These are phyloP conservation scores for Microchrysa polita DNA, from an alignment of 2,888 invertebrate species.

Conservation along the genomic window DNA sequence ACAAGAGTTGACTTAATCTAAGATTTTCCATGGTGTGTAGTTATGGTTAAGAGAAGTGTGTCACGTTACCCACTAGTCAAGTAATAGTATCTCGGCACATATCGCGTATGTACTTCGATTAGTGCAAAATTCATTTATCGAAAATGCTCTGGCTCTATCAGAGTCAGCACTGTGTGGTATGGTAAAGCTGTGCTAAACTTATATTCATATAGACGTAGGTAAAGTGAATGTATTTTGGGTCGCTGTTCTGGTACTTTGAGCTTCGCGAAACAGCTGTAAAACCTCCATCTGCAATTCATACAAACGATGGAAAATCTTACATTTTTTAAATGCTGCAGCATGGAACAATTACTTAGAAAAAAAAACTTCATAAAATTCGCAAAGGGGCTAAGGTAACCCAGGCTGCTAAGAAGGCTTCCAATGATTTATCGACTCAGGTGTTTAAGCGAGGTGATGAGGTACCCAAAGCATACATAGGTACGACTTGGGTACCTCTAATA, in stretches of 20 bases:
- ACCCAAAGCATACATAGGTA: neutral
- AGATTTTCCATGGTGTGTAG: constrained; percentile 15
- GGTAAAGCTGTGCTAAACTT: neutral
- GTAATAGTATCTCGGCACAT: neutral
- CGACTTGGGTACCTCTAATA: neutral
- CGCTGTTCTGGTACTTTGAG: too few species aligned
- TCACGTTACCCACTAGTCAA: constrained; percentile 33
- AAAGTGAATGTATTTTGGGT: constrained; percentile 4
- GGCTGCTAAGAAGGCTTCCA: too few species aligned
- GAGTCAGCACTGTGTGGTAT: too few species aligned
- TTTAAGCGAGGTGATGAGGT: too few species aligned
- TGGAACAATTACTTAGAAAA: too few species aligned
- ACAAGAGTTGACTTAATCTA: constrained; percentile 26
- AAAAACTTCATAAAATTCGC: too few species aligned
- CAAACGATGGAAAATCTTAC: constrained; percentile 19
- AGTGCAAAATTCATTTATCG: constrained; percentile 13
- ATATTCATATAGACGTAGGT: too few species aligned
- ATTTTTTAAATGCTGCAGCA: neutral
- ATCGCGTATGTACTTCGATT: constrained; percentile 12
- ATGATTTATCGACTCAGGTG: too few species aligned
- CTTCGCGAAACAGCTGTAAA: too few species aligned
- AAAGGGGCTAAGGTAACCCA: too few species aligned
- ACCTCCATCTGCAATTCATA: neutral
- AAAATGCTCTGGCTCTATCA: constrained; percentile 18
- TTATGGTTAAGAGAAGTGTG: constrained; percentile 44